Evolutionary conservation across 2,888 invertebrate species (phyloP).

Genomic region (Euphydryas editha): DNA sequence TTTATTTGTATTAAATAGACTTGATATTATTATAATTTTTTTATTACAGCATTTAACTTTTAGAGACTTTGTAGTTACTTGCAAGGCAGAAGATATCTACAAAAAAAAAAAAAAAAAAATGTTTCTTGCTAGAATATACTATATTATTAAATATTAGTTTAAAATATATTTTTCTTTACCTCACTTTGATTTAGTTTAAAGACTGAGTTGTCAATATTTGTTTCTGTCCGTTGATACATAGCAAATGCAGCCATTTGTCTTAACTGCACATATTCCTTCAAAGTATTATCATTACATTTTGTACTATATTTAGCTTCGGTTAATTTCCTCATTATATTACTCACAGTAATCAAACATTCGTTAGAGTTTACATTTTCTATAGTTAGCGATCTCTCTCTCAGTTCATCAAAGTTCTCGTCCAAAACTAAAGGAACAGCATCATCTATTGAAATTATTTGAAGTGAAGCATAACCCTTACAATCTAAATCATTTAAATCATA

Average conservation of each 20-base stretch:
- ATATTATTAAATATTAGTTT: too few species aligned
- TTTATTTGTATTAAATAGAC: conserved; percentile 53
- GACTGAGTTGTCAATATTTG: conserved; percentile 52
- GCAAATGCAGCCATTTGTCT: conserved; percentile 59
- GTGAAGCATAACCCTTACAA: conserved; percentile 56
- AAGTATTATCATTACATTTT: conserved; percentile 57
- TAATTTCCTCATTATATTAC: conserved; percentile 61
- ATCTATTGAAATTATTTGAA: conserved; percentile 59
- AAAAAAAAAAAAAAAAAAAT: conserved; percentile 46
- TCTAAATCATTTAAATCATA: conserved; percentile 57
- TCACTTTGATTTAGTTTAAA: conserved; percentile 49
- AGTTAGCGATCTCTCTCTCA: conserved; percentile 45
- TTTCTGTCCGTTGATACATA: conserved; percentile 54
- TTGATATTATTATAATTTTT: conserved; percentile 58
- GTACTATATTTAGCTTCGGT: conserved; percentile 62
- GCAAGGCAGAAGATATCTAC: conserved; percentile 56
- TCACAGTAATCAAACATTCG: conserved; percentile 53
- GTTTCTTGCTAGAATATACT: not conserved
- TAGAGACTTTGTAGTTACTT: conserved; percentile 53
- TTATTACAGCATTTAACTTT: conserved; percentile 64
- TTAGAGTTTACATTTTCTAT: conserved; percentile 40
- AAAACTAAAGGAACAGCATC: conserved; percentile 67
- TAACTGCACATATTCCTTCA: conserved; percentile 55
- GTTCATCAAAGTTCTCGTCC: conserved; percentile 63
- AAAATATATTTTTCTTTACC: conserved; percentile 45